phyloP scores from a whole-genome alignment of 2,113 vertebrate species.

The Halcyon malimbica region DNA sequence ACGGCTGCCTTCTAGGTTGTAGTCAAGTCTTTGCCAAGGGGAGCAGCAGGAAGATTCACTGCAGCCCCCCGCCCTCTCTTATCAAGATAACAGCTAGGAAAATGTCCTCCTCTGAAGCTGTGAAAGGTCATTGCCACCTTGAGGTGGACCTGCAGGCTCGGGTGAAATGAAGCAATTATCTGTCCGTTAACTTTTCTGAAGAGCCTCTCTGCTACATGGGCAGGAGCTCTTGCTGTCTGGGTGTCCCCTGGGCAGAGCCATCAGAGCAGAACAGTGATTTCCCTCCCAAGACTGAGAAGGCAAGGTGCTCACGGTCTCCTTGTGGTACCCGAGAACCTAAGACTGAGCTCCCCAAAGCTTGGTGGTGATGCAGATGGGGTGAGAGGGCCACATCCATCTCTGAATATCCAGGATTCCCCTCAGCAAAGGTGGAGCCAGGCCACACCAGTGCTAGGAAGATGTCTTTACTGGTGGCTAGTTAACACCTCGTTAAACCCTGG shows the following conservation, averaged over 20 bases:
- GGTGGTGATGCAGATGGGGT: neutral
- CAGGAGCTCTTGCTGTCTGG: neutral
- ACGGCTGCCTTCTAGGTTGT: neutral
- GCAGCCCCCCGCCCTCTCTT: accelerated
- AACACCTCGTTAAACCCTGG: neutral
- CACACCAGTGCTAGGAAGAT: neutral
- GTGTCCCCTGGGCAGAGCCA: neutral
- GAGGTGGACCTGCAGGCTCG: neutral
- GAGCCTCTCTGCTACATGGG: neutral
- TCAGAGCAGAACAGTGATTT: neutral
- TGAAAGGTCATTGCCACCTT: neutral
- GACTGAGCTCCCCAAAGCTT: accelerated
- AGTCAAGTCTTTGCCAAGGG: neutral
- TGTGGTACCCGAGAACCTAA: neutral
- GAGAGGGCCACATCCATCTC: neutral
- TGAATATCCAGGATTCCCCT: neutral
- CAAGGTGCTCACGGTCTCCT: neutral
- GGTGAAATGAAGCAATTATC: neutral
- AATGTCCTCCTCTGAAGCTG: neutral
- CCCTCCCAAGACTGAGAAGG: neutral
- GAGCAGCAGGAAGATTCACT: neutral
- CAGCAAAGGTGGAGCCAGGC: neutral
- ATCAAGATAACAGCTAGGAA: neutral
- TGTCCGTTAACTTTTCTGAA: neutral
- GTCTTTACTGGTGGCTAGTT: neutral